Evolutionary conservation across 2,797 vertebrate species (phyloP), one percentile per base, ranked within the genome.

Genomic region (Carapus acus): DNA sequence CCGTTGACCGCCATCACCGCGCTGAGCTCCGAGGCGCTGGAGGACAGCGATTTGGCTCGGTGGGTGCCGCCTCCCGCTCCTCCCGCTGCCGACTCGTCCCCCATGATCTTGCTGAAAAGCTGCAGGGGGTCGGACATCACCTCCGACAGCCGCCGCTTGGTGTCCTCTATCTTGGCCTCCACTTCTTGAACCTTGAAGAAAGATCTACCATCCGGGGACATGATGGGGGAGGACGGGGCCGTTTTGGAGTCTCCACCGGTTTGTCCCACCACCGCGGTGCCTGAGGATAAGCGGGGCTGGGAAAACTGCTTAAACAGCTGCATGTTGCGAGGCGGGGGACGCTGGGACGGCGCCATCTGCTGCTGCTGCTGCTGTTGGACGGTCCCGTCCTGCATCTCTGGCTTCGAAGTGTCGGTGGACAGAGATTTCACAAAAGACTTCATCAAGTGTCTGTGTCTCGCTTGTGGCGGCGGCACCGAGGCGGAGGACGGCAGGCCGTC

Each of bases 121-220:
- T 94, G 96, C 63, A 98, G 82, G 62, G 94, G 96, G 69, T 99
- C 96, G 3, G 90, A 94, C 79, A 99, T 98, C 11, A 97, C 96
- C 81, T 98, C 96, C 0, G 96, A 99, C 62, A 98, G 87, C 69
- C 96, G 92, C 11, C 96, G 87, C 71, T 88, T 96, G 23, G 96
- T 98, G 81, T 98, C 96, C 78, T 99, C 96, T 6, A 99, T 96
- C 74, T 89, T 92, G 49, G 96, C 94, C 80, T 98, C 96, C 81
- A 99, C 94, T 82, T 99, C 96, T 61, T 94, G 90, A 57, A 98
- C 94, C 85, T 94, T 97, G 74, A 99, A 97, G 88, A 97, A 98
- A 54, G 91, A 97, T 54, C 84, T 62, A 2, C 95, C 93, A 7
- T 92, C 90, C 0, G 94, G 94, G 31, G 95, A 96, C 24, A 91